Conservation (phyloP, 1,140 invertebrate genomes). For the Drosophila eugracilis region DNA sequence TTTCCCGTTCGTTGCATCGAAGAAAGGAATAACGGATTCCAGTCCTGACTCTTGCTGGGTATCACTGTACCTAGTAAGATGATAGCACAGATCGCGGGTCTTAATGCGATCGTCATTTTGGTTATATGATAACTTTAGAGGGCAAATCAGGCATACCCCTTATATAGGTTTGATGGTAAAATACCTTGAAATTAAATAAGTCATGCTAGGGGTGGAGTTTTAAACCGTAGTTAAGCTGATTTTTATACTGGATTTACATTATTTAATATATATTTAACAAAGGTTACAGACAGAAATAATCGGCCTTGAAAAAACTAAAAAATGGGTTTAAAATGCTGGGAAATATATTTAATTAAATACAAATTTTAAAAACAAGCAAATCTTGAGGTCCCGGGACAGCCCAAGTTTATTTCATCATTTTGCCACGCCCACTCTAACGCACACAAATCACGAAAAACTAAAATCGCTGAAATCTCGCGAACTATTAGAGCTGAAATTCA, state of each 20-base stretch:
- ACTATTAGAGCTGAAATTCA: too few species aligned
- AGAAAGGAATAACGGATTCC: too few species aligned
- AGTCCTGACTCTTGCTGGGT: too few species aligned
- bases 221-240: neutral
- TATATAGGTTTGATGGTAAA: conserved; percentile 16
- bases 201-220: neutral
- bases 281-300: neutral
- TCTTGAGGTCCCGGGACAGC: too few species aligned
- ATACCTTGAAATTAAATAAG: neutral
- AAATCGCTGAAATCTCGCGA: too few species aligned
- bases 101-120: neutral
- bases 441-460: too few species aligned
- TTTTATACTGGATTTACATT: too few species aligned
- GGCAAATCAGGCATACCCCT: neutral
- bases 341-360: too few species aligned
- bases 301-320: conserved; percentile 3
- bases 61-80: neutral
- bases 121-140: neutral
- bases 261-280: neutral
- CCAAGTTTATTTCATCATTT: too few species aligned
- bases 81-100: neutral
- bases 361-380: too few species aligned
- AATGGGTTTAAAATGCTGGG: too few species aligned
- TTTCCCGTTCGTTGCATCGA: neutral
- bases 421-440: too few species aligned